Base-by-base conservation (phyloP, 2,888 invertebrate genomes). In the Chaitophorus viminalis region DNA sequence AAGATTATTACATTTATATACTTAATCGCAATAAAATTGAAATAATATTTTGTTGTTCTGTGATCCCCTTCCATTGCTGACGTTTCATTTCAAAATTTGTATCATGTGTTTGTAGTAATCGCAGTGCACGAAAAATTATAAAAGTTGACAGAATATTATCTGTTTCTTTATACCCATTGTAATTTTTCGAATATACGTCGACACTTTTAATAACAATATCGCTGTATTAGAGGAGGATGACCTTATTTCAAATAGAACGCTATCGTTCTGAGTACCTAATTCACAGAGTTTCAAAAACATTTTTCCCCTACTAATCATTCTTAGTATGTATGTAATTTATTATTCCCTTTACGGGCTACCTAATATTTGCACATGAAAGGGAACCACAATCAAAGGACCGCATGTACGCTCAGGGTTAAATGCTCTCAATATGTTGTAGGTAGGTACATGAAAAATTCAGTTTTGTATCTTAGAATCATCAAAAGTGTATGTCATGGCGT, bases 311-410 rank as follows among this genome's bases (percentile, higher is more conserved):
- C 72, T 17, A 21, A 33, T 33, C 21, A 21, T 9, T 14, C 31
- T 33, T 29, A 72, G 0, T 72, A 33, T 72, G 60, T 60, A 17
- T 78, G 36, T n/a, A 36, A 78, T 78, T 78, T 78, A 78, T 36
- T 36, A 78, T 78, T 60, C 78, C 60, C 60, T 78, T n/a, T 78
- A 78, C 25, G 33, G 29, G 33, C n/a, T 60, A 17, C n/a, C 29
- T 25, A 36, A 78, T 78, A 78, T 78, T 33, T 60, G n/a, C 54
- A 60, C 78, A 78, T 60, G 60, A 78, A 78, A 78, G 60, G 8
- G 33, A 78, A 78, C 78, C 33, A 78, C 33, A 60, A 33, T 78
- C 54, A 78, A 78, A 36, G 60, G 78, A 60, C 46, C 36, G 33
- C n/a, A 33, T 60, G 4, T 54, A 78, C 25, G 25, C 17, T 36